Evolutionary conservation across 2,113 vertebrate genomes (phyloP).

Genomic region (Eublepharis macularius): DNA sequence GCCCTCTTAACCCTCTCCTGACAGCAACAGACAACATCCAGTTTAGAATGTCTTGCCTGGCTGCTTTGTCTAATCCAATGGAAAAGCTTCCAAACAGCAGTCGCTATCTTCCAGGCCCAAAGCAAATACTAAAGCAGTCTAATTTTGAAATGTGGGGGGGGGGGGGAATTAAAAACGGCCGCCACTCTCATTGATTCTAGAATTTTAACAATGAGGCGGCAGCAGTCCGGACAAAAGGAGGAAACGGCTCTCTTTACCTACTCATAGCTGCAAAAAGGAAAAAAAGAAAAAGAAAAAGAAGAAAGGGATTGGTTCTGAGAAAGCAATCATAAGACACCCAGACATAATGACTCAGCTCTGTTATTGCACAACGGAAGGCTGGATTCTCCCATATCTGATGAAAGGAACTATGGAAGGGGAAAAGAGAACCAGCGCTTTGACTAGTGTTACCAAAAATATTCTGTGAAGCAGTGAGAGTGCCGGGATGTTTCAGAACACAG

Average conservation of each 20-base stretch:
- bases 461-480: background rate
- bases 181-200: constrained; percentile 9
- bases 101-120: background rate
- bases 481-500: background rate
- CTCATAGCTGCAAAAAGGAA: background rate
- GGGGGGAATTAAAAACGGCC: background rate
- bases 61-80: background rate
- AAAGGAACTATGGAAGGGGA: constrained; percentile 8
- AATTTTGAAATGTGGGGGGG: background rate
- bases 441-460: background rate
- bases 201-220: constrained; percentile 32
- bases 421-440: background rate
- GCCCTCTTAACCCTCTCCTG: constrained; percentile 68
- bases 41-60: constrained; percentile 34
- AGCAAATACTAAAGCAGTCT: constrained; percentile 10
- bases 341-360: background rate
- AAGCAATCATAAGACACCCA: background rate
- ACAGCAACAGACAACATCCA: constrained; percentile 1
- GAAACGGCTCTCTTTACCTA: constrained; percentile 36
- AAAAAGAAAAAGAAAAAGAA: background rate
- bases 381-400: background rate
- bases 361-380: constrained; percentile 15
- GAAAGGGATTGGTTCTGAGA: constrained; percentile 5
- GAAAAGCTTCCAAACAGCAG: background rate
- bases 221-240: constrained; percentile 8